Evolutionary conservation across 2,888 invertebrate genomes (phyloP).

Genomic region (Protodeltote pygarga): DNA sequence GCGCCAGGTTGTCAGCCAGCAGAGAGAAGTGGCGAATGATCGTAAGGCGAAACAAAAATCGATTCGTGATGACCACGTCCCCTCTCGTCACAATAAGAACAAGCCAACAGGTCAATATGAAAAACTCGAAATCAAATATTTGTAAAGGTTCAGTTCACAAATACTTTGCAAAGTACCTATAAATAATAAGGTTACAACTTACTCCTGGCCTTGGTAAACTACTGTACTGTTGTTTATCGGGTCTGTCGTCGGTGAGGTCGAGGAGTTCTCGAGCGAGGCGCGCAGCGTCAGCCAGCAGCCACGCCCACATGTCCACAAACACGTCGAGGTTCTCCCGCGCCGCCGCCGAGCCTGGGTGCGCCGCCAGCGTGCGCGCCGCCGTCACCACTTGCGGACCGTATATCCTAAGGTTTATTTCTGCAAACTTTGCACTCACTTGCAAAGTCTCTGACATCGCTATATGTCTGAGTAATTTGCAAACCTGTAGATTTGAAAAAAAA

Average conservation of each 20-base stretch:
- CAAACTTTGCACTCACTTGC: conserved; percentile 98
- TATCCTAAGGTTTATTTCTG: conserved; percentile 97
- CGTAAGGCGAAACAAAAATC: too few species aligned
- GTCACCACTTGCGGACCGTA: conserved; percentile 98
- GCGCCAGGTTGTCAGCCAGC: too few species aligned
- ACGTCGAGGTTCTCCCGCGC: conserved; percentile 99
- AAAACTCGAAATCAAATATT: too few species aligned
- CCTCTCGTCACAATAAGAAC: too few species aligned
- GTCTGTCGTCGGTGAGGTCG: conserved; percentile 89
- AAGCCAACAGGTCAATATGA: too few species aligned
- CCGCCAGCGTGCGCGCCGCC: conserved; percentile 96
- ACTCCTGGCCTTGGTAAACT: conserved; percentile 98
- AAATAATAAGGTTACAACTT: conserved; percentile 64
- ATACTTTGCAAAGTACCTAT: too few species aligned
- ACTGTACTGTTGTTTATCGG: conserved; percentile 90
- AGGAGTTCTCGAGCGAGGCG: conserved; percentile 96
- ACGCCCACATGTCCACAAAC: conserved; percentile 98
- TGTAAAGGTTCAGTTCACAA: too few species aligned
- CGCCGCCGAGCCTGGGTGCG: conserved; percentile 97
- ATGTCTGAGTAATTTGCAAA: conserved; percentile 98
- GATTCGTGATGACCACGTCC: too few species aligned
- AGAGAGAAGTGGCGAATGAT: too few species aligned
- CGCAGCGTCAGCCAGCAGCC: conserved; percentile 96
- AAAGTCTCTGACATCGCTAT: conserved; percentile 97
- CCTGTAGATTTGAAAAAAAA: conserved; percentile 83